Evolutionary conservation across 2,888 invertebrate genomes (phyloP).

Genomic region (Dolomedes plantarius): DNA sequence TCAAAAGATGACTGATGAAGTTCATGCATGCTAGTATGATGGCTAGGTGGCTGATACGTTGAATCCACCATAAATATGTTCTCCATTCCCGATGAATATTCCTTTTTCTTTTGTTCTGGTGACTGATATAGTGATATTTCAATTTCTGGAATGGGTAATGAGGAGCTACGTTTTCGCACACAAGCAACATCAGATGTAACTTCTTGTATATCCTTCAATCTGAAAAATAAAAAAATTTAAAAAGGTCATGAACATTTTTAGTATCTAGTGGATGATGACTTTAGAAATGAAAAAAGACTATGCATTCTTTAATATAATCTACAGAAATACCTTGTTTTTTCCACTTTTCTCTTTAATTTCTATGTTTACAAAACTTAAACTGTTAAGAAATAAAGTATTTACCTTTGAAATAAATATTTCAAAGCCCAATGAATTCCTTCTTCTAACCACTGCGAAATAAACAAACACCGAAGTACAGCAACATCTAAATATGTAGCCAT

Average conservation of each 20-base stretch:
- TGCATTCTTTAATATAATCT: too few relatives aligned
- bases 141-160: constrained; percentile 94
- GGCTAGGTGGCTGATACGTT: constrained; percentile 67
- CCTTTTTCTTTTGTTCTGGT: constrained; percentile 71
- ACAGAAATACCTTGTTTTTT: too few relatives aligned
- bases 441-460: constrained; percentile 97
- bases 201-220: constrained; percentile 90
- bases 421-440: constrained; percentile 98
- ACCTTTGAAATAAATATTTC: constrained; percentile 93
- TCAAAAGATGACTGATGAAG: constrained; percentile 72
- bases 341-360: too few relatives aligned
- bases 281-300: too few relatives aligned
- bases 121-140: constrained; percentile 82
- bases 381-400: too few relatives aligned
- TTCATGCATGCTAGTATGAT: constrained; percentile 72
- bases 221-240: constrained; percentile 78
- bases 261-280: too few relatives aligned
- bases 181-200: constrained; percentile 86
- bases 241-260: too few relatives aligned
- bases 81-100: constrained; percentile 55
- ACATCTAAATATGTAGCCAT: constrained; percentile 97
- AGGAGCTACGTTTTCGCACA: constrained; percentile 91
- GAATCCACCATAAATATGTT: constrained; percentile 63
- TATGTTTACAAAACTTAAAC: too few relatives aligned
- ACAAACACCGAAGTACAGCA: constrained; percentile 94